Evolutionary conservation across 2,113 vertebrate species (phyloP).

Genomic region (Atractosteus spatula): DNA sequence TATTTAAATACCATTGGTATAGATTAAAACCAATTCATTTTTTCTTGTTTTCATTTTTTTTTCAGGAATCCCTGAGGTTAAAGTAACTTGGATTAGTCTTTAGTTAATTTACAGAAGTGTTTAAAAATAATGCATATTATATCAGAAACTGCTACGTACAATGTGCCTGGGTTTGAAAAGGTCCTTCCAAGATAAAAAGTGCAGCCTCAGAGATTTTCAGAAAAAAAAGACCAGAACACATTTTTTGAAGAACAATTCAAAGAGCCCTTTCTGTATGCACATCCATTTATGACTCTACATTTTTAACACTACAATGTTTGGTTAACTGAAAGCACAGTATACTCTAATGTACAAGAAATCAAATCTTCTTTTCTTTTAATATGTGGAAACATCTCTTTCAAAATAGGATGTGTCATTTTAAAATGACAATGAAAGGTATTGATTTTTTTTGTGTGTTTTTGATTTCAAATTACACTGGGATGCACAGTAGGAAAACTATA

Average conservation of each 20-base stretch:
- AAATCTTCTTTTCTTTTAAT: slow-evolving; percentile 18
- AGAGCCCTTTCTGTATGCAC: slow-evolving; percentile 78
- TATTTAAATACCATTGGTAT: slow-evolving; percentile 73
- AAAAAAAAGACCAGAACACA: slow-evolving; percentile 56
- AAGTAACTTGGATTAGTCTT: slow-evolving; percentile 70
- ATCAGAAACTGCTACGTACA: slow-evolving; percentile 76
- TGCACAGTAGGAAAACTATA: background rate
- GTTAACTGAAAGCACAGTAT: slow-evolving; percentile 56
- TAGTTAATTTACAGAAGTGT: slow-evolving; percentile 62
- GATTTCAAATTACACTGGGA: background rate
- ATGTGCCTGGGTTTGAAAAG: slow-evolving; percentile 71
- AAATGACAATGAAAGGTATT: slow-evolving; percentile 13
- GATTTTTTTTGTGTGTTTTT: background rate
- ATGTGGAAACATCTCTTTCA: background rate
- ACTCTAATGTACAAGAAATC: slow-evolving; percentile 49
- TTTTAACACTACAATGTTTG: slow-evolving; percentile 60
- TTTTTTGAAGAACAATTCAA: slow-evolving; percentile 65
- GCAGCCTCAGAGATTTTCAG: slow-evolving; percentile 40
- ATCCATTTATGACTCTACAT: slow-evolving; percentile 55
- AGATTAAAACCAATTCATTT: slow-evolving; percentile 59
- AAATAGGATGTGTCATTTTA: slow-evolving; percentile 8
- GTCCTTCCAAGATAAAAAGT: slow-evolving; percentile 57
- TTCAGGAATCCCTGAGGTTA: slow-evolving; percentile 80
- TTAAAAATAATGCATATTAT: slow-evolving; percentile 80
- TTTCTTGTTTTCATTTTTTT: slow-evolving; percentile 42